Conservation (phyloP, 1,140 invertebrate genomes). For the Bombus breviceps region DNA sequence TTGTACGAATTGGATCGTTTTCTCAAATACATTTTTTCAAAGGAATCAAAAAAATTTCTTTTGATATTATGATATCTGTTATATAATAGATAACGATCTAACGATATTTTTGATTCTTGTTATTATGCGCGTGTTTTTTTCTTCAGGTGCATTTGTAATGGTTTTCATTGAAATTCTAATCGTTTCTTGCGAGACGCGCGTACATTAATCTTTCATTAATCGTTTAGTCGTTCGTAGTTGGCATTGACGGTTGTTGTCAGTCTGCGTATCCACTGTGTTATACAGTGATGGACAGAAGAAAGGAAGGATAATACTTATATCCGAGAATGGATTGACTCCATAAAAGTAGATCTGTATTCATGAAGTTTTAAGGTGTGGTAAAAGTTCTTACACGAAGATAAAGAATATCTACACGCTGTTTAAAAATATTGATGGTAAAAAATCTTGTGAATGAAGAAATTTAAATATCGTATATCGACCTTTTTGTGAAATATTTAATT, state of each 20-base stretch:
- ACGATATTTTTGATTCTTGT: too few relatives aligned
- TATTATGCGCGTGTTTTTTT: too few relatives aligned
- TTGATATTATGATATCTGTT: not conserved
- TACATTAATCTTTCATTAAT: too few relatives aligned
- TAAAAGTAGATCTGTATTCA: not conserved
- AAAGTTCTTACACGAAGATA: not conserved
- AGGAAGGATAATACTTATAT: not conserved
- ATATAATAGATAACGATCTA: not conserved
- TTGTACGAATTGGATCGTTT: not conserved
- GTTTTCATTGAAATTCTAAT: not conserved
- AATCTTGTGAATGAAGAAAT: too few relatives aligned
- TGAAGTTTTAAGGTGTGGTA: not conserved
- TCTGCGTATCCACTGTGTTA: not conserved
- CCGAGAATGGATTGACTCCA: not conserved
- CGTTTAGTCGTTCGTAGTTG: not conserved
- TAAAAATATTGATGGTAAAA: not conserved
- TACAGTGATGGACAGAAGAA: not conserved
- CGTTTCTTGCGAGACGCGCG: too few relatives aligned
- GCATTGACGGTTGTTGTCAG: not conserved
- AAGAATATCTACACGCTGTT: not conserved
- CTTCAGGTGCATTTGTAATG: too few relatives aligned
- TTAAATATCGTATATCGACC: not conserved
- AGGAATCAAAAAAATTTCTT: not conserved
- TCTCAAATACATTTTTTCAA: not conserved
- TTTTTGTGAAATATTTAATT: not conserved